Conservation (phyloP, 2,888 invertebrate genomes). For the Idaea straminata region DNA sequence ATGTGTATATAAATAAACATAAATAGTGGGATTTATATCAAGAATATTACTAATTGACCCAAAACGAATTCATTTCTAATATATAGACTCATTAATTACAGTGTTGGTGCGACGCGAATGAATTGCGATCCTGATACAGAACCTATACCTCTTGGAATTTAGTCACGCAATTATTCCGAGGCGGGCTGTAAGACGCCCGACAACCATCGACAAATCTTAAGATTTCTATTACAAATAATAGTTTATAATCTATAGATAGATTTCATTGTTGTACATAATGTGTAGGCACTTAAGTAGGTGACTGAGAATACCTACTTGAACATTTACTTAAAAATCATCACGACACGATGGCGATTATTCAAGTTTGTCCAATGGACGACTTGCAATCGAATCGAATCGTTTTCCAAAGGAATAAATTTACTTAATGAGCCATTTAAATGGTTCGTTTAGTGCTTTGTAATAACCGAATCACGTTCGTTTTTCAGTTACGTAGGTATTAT, state of each 20-base stretch:
- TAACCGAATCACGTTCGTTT: constrained; percentile 72
- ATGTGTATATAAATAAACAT: background rate
- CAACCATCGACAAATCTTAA: constrained; percentile 43
- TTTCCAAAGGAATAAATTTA: constrained; percentile 64
- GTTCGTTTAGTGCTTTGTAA: constrained; percentile 62
- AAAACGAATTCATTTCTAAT: constrained; percentile 61
- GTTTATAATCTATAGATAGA: constrained; percentile 17
- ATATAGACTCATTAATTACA: constrained; percentile 64
- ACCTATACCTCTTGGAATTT: constrained; percentile 52
- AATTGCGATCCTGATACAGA: constrained; percentile 55
- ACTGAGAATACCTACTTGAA: background rate
- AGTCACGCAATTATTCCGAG: constrained; percentile 62
- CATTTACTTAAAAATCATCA: constrained; percentile 40
- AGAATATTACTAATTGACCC: constrained; percentile 49
- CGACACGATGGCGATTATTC: constrained; percentile 50
- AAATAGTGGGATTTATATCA: constrained; percentile 37
- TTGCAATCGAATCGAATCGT: constrained; percentile 71
- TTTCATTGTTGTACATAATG: constrained; percentile 12
- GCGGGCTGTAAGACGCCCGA: constrained; percentile 39
- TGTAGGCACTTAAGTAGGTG: constrained; percentile 14
- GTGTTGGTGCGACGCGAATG: constrained; percentile 53
- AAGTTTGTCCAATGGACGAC: constrained; percentile 49
- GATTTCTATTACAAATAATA: constrained; percentile 48
- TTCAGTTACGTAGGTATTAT: constrained; percentile 44
- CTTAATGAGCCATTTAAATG: constrained; percentile 70